A percentile compares a stretch with the other conserved stretches of the same genome.
Evolutionary conservation across 2,888 invertebrate species (phyloP).

Genomic region (Seira sanloemensis): DNA sequence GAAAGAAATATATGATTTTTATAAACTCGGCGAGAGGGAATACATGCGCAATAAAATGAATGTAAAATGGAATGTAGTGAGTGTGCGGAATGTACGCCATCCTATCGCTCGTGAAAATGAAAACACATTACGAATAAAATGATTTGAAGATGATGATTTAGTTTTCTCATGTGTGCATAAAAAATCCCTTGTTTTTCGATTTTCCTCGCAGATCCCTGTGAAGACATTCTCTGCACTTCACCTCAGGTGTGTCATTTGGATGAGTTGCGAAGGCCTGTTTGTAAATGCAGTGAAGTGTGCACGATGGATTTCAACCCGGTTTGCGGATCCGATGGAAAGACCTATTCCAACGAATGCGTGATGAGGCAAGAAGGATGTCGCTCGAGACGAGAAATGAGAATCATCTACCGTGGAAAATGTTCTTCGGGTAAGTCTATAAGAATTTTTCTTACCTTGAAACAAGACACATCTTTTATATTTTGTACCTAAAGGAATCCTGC

Average conservation of each 20-base stretch:
- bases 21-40: conserved; percentile 11
- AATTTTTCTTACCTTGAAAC: no score
- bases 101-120: conserved; percentile 18
- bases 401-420: conserved; percentile 89
- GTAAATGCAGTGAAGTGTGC: conserved; percentile 84
- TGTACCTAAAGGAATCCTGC: no score
- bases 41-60: conserved; percentile 13
- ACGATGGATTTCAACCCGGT: conserved; percentile 85
- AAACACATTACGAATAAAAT: conserved; percentile 18
- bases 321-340: conserved; percentile 85
- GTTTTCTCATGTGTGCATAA: conserved; percentile 33
- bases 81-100: no score
- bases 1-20: conserved; percentile 2
- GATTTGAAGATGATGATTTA: conserved; percentile 43
- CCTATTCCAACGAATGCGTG: conserved; percentile 89
- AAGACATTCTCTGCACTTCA: conserved; percentile 84
- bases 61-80: conserved; percentile 11
- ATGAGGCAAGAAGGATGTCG: conserved; percentile 88
- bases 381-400: conserved; percentile 83
- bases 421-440: conserved; percentile 85
- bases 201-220: conserved; percentile 87
- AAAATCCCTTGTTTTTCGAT: conserved; percentile 24
- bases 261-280: conserved; percentile 85
- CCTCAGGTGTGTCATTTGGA: conserved; percentile 90
- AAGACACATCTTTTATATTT: no score